A percentile compares a stretch with the other conserved stretches of the same genome.
These are phyloP conservation scores for Potamarius usumacintae DNA, from an alignment of 2,113 vertebrate genomes.

Conservation along the genomic window DNA sequence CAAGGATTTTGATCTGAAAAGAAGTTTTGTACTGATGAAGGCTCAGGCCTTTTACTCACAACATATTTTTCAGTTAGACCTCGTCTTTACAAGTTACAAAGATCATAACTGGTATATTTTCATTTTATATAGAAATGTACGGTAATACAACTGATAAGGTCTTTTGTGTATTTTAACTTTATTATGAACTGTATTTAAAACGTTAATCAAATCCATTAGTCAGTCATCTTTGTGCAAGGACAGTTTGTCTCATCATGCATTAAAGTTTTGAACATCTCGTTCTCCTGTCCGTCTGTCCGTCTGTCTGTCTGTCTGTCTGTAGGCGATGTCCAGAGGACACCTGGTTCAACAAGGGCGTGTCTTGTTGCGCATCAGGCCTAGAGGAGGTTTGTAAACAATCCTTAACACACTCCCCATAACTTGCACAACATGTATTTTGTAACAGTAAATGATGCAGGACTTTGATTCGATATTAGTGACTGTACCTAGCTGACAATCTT, in stretches of 20 bases:
- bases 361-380: neutral
- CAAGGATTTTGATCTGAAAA: neutral
- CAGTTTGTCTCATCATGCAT: neutral
- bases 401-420: neutral
- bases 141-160: neutral
- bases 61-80: neutral
- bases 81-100: neutral
- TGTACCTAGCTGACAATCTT: neutral
- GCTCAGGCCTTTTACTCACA: neutral
- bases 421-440: neutral
- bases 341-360: constrained; percentile 59
- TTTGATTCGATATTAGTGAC: neutral
- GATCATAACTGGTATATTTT: neutral
- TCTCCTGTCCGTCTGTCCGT: neutral
- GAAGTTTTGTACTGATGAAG: neutral
- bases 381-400: constrained; percentile 56
- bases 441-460: neutral
- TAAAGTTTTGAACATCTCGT: neutral
- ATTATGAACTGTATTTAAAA: neutral
- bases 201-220: neutral
- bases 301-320: neutral
- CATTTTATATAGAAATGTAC: neutral
- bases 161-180: neutral
- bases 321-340: constrained; percentile 72
- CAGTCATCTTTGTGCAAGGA: neutral